phyloP scores from a whole-genome alignment of 2,797 vertebrate genomes.

The Esox masquinongy region DNA sequence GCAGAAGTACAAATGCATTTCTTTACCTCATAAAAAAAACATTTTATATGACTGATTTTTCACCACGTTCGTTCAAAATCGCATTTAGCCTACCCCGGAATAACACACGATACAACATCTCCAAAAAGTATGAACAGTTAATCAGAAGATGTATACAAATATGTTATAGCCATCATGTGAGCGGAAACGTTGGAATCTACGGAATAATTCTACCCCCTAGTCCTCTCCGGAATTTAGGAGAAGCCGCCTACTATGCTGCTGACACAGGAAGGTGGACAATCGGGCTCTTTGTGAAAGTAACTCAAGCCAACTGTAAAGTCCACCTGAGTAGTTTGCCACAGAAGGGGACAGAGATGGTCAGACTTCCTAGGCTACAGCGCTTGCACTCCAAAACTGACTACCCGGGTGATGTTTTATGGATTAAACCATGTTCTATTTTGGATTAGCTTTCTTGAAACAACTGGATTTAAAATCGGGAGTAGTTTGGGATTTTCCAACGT shows the following conservation, averaged over 20 bases:
- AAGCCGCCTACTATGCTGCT: conserved; percentile 1
- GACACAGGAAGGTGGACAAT: conserved; percentile 15
- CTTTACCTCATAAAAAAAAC: background rate
- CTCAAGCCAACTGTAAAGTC: background rate
- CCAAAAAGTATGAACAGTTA: background rate
- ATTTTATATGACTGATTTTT: background rate
- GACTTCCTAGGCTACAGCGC: background rate
- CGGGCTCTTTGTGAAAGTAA: conserved; percentile 13
- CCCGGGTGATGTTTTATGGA: background rate
- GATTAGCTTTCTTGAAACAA: background rate
- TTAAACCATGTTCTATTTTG: background rate
- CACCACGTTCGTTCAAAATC: background rate
- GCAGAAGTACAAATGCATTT: background rate
- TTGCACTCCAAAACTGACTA: background rate
- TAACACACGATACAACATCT: background rate
- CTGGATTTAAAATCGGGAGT: background rate
- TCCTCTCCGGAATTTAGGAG: background rate
- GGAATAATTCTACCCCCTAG: conserved; percentile 20
- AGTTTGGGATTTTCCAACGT: background rate
- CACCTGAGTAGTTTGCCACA: background rate
- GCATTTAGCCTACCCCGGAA: background rate
- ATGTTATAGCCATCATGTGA: background rate
- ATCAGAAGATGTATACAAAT: background rate
- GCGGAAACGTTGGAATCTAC: background rate
- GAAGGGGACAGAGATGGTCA: background rate